phyloP scores from a whole-genome alignment of 2,888 invertebrate genomes.

The Spilarctia lutea region DNA sequence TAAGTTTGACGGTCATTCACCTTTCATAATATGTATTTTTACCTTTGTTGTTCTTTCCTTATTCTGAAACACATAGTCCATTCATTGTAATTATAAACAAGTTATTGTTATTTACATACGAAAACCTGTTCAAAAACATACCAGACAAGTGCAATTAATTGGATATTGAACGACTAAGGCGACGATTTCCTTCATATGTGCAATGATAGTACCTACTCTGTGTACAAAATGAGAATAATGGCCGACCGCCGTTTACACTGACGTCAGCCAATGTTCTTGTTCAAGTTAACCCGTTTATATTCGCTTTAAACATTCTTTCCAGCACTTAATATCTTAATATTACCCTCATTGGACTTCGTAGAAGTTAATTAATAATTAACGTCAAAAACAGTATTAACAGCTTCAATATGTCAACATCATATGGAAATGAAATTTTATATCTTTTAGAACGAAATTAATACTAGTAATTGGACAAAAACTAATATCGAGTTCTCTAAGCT shows the following conservation, averaged over 20 bases:
- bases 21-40: not conserved
- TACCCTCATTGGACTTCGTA: not conserved
- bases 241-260: not conserved
- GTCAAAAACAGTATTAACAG: not conserved
- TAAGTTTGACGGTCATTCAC: not conserved
- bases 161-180: not conserved
- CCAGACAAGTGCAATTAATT: not conserved
- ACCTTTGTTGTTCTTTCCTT: not conserved
- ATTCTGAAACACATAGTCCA: not conserved
- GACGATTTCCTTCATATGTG: not conserved
- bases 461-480: too few relatives aligned
- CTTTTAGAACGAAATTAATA: not conserved
- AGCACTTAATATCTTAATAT: not conserved
- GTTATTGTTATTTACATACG: not conserved
- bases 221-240: conserved; percentile 7
- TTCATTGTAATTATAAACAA: not conserved
- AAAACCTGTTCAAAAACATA: not conserved
- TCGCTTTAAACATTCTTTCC: not conserved
- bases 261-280: not conserved
- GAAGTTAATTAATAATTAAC: not conserved
- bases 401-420: not conserved
- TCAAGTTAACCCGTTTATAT: not conserved
- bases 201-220: not conserved
- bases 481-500: too few relatives aligned
- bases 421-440: not conserved